Evolutionary conservation across 2,888 invertebrate genomes (phyloP).

Genomic region (Catocala fraxini): DNA sequence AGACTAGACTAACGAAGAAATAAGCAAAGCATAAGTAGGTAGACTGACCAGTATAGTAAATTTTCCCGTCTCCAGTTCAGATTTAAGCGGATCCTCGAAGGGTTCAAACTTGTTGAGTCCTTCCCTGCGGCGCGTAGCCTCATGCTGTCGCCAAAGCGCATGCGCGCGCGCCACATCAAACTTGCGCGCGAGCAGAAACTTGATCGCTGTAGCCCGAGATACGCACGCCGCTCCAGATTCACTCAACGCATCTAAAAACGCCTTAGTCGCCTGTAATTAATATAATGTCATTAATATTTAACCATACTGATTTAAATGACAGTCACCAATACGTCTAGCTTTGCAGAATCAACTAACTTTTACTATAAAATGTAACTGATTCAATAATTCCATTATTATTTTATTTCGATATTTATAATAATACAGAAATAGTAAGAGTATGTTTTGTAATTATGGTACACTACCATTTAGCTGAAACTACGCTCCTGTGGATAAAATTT

Average conservation of each 20-base stretch:
- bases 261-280: slow-evolving; percentile 92
- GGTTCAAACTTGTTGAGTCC: slow-evolving; percentile 95
- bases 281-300: neutral
- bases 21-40: neutral
- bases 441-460: too few species aligned
- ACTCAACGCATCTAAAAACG: slow-evolving; percentile 93
- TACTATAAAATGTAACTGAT: too few species aligned
- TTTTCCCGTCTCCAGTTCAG: slow-evolving; percentile 97
- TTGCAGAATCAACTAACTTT: too few species aligned
- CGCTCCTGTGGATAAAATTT: too few species aligned
- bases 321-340: too few species aligned
- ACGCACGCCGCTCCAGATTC: slow-evolving; percentile 85
- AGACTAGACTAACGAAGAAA: too few species aligned
- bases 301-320: too few species aligned
- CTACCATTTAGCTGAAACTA: too few species aligned
- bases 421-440: too few species aligned
- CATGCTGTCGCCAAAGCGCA: slow-evolving; percentile 97
- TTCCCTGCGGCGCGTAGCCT: slow-evolving; percentile 95
- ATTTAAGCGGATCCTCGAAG: slow-evolving; percentile 92
- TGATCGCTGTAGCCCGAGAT: slow-evolving; percentile 96
- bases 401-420: too few species aligned
- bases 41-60: slow-evolving; percentile 97
- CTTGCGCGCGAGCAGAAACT: slow-evolving; percentile 97
- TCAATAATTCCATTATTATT: too few species aligned
- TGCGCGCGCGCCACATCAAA: slow-evolving; percentile 97